Evolutionary conservation across 2,888 invertebrate genomes (phyloP), one percentile per base, ranked within the genome.

Genomic region (Euclidia mi): DNA sequence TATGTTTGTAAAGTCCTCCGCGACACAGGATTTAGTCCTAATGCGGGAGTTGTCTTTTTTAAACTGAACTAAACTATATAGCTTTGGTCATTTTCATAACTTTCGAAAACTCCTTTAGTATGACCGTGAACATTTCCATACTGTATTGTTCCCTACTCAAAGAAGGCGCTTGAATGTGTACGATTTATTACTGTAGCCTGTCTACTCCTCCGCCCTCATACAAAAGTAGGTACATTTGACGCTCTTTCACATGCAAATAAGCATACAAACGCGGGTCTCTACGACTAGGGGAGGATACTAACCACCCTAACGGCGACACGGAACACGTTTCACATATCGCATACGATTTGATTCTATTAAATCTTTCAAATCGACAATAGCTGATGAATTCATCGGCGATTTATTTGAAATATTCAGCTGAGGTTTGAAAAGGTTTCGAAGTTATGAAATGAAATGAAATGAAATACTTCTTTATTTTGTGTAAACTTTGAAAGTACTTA

Each of bases 171-270:
- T 31, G 56, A 71, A 65, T 72, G 74, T 71, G 71, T 72, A 78
- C 74, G 78, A 82, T 82, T 82, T 84, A 84, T 71, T 71, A 55
- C 65, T 41, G 41, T 61, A 47, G 49, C 56, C 57, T 76, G 70
- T 84, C 74, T 81, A 70, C 71, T 76, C 76, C 71, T 76, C 76
- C 75, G 71, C 78, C 74, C 78, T 76, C 65, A 65, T 71, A 77
- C 68, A 78, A 60, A 71, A 78, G 79, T 80, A 72, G 70, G 70
- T 53, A 64, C 51, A 76, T 78, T 80, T 80, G 80, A 65, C 64
- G 81, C 87, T 85, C 88, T 90, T 88, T 90, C 85, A 84, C 70
- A 90, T 90, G 89, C 85, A 89, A 90, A 90, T 90, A 75, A 74
- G 64, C 52, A 68, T 63, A 68, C 77, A 74, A 65, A 72, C 67